Evolutionary conservation across 1,140 invertebrate species (phyloP).

Genomic region (Leguminivora glycinivorella): DNA sequence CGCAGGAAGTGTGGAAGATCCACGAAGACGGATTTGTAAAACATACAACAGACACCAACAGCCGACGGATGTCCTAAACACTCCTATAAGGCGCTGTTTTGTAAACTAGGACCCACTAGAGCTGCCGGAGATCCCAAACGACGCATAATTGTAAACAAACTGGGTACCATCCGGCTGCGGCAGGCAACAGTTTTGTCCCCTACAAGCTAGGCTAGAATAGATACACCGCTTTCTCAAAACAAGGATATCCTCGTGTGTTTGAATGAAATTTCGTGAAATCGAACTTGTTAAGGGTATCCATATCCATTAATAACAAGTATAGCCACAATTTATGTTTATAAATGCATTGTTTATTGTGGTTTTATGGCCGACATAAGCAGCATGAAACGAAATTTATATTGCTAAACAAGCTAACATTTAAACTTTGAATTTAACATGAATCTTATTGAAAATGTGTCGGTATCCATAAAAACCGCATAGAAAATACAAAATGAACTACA

Average conservation of each 20-base stretch:
- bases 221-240: neutral
- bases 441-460: too few species aligned
- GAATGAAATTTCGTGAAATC: neutral
- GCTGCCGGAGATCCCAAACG: neutral
- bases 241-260: neutral
- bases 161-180: neutral
- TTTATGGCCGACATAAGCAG: too few species aligned
- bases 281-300: neutral
- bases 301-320: neutral
- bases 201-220: neutral
- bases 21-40: neutral
- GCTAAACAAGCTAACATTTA: too few species aligned
- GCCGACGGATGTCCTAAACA: neutral
- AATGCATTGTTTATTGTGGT: too few species aligned
- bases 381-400: too few species aligned
- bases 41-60: neutral
- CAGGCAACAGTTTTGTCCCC: neutral
- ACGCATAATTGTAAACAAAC: neutral
- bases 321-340: too few species aligned
- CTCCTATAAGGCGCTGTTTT: neutral
- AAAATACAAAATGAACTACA: neutral
- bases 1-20: neutral
- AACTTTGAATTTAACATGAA: too few species aligned
- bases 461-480: too few species aligned
- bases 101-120: slow-evolving; percentile 5